Evolutionary conservation across 2,797 vertebrate genomes (phyloP), one percentile per base, ranked within the genome.

Genomic region (Muscicapa striata): DNA sequence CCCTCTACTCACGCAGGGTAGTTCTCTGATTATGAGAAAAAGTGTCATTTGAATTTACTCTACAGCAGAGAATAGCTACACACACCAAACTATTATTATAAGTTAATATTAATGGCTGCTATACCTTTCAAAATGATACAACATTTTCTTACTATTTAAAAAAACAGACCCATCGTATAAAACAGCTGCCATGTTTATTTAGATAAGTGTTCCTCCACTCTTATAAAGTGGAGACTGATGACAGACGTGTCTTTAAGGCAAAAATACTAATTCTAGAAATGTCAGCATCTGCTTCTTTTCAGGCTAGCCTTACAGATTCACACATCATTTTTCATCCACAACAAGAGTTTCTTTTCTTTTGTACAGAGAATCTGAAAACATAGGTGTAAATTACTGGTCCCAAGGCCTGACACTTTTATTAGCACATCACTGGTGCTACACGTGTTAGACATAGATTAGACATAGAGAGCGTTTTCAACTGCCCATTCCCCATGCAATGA

Each of bases 201-300:
- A 89, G 97, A 95, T 95, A 98, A 97, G 92, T 87, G 61, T 86
- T 97, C 83, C 94, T 94, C 95, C 40, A 30, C 89, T 95, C 85
- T 96, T 97, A 70, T 91, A 86, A 84, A 97, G 95, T 94, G 92
- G 81, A 96, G 87, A 95, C 84, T 94, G 97, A 97, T 97, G 97
- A 97, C 97, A 98, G 97, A 98, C 87, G 49, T 45, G 41, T 96
- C 97, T 97, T 97, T 92, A 96, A 96, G 95, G 90, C 77, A 96
- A 97, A 97, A 96, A 95, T 97, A 96, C 94, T 94, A 98, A 97
- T 96, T 96, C 87, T 97, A 90, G 92, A 96, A 95, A 95, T 87
- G 85, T 94, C 95, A 96, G 89, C 97, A 97, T 98, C 97, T 98
- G 97, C 85, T 98, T 92, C 97, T 96, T 97, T 91, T 98, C 97